These are phyloP conservation scores for Ptychochromis oligacanthus DNA, from an alignment of 2,113 vertebrate genomes.

Conservation along the genomic window DNA sequence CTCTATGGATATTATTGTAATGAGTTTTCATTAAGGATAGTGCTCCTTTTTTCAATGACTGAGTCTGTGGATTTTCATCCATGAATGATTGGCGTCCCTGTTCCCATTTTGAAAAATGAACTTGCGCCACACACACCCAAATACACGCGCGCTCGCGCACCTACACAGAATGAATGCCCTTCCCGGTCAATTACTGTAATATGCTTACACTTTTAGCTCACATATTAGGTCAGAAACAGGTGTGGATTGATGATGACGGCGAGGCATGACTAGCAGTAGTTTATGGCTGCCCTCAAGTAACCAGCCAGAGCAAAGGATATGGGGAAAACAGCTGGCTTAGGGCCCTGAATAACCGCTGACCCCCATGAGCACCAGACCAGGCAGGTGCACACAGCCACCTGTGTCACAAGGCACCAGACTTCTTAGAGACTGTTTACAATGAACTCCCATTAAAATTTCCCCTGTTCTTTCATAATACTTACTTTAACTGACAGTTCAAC, in stretches of 20 bases:
- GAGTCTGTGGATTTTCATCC: constrained; percentile 22
- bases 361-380: constrained; percentile 14
- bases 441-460: constrained; percentile 3
- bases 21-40: constrained; percentile 53
- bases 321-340: constrained; percentile 52
- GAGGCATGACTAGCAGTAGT: constrained; percentile 33
- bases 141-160: neutral
- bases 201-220: constrained; percentile 29
- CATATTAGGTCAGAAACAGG: constrained; percentile 47
- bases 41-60: constrained; percentile 34
- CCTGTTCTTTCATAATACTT: neutral
- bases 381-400: constrained; percentile 60
- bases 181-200: constrained; percentile 38
- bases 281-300: constrained; percentile 40
- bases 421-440: constrained; percentile 30
- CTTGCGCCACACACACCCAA: neutral
- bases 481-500: neutral
- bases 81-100: neutral
- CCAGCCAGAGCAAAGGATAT: constrained; percentile 22
- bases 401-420: constrained; percentile 47
- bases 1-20: neutral
- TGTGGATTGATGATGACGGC: constrained; percentile 55
- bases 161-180: neutral
- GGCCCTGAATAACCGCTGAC: constrained; percentile 63
- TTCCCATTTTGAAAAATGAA: constrained; percentile 26